phyloP scores from a whole-genome alignment of 2,888 invertebrate genomes.

The Sussaba pulchella region DNA sequence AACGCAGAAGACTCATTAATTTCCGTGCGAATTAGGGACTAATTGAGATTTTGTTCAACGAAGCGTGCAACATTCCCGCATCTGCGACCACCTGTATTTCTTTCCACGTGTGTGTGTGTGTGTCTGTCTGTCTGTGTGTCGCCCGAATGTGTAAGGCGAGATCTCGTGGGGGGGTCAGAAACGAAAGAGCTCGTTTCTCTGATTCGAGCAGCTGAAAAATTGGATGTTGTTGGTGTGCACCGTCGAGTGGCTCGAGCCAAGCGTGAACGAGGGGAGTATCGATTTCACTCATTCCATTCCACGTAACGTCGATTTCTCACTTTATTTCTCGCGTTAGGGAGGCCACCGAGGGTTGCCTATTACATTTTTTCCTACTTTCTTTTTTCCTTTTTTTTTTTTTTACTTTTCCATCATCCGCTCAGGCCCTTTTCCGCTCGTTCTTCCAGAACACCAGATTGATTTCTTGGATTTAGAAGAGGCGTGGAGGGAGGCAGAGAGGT shows the following conservation, averaged over 20 bases:
- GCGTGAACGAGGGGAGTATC: conserved; percentile 55
- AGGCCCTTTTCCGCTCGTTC: conserved; percentile 41
- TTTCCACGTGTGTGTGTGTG: background rate
- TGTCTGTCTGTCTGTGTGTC: conserved; percentile 10
- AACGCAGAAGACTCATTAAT: conserved; percentile 4
- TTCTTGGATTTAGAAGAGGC: conserved; percentile 65
- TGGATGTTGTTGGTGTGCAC: conserved; percentile 54
- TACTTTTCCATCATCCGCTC: conserved; percentile 44
- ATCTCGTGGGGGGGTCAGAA: conserved; percentile 39
- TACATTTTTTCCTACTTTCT: conserved; percentile 11
- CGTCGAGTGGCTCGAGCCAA: conserved; percentile 35
- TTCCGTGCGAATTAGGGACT: conserved; percentile 37
- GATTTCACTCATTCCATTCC: conserved; percentile 51
- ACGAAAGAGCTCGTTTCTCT: conserved; percentile 49
- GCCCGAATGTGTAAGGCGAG: conserved; percentile 30
- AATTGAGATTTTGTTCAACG: conserved; percentile 58
- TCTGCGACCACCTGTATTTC: conserved; percentile 3
- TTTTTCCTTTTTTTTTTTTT: conserved; percentile 36
- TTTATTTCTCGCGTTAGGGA: conserved; percentile 63
- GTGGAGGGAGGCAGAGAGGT: conserved; percentile 18
- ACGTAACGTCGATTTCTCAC: conserved; percentile 47
- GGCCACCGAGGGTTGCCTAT: conserved; percentile 55
- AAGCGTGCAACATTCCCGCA: conserved; percentile 30
- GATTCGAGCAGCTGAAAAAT: conserved; percentile 62
- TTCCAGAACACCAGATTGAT: conserved; percentile 65